Evolutionary conservation across 2,888 invertebrate species (phyloP), one percentile per base, ranked within the genome.

Genomic region (Chironomus tentans): DNA sequence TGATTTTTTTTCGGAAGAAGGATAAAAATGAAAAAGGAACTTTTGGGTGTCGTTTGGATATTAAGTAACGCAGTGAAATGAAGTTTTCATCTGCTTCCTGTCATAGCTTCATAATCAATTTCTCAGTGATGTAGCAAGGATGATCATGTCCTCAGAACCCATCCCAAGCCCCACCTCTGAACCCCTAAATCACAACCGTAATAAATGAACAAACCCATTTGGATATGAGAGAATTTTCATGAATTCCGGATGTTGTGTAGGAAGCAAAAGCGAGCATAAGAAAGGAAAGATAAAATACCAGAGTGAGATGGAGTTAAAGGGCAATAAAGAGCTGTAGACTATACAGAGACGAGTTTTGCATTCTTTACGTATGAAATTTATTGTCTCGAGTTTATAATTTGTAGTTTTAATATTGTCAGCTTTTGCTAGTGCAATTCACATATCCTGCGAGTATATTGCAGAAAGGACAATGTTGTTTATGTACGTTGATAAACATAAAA

Each of bases 371-470:
- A 7, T 56, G 15, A 56, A 56, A 56, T 56, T 56, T 56, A 56
- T 47, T 74, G 15, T 74, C 65, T 65, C 47, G 46, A 15, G 65
- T 21, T 62, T 74, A 62, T 74, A 74, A 74, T 65, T 74, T 74
- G 74, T 74, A 74, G 74, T 74, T 74, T 74, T 68, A 74, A 74
- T 47, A 47, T 47, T 74, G 46, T 46, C 65, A 65, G 24, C 24
- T 22, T 65, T 6, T n/a, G n/a, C 65, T 18, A 56, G n/a, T 56
- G 56, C 18, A 18, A 56, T 56, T 56, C 56, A 56, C 56, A 56
- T 56, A 56, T 56, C 18, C 56, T n/a, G 56, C 56, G 56, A 18
- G 15, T 15, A 50, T n/a, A 56, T 56, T 38, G 7, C 56, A 56
- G 18, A 56, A 50, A 50, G 56, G 56, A 56, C 56, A 56, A 6